Evolutionary conservation across 1,140 invertebrate genomes (phyloP), one percentile per base, ranked within the genome.

Genomic region (Lordiphosa stackelbergi): DNA sequence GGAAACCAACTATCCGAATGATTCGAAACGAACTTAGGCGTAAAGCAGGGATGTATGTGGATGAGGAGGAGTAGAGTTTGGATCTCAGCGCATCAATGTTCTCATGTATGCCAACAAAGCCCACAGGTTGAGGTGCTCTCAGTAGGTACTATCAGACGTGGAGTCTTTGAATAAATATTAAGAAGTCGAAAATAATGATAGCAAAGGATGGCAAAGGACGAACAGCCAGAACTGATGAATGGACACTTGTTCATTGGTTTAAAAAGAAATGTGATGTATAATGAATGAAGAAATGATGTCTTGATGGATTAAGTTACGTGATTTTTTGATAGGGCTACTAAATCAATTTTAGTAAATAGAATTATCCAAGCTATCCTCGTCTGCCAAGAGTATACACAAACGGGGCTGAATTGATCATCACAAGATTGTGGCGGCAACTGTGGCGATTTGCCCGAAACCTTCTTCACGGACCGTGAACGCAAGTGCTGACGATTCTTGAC

Each of bases 401-500:
- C 28, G 54, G 8, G 53, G 35, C n/a, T 73, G 6, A 83, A 37
- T 41, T 73, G 68, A 55, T 85, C 83, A 16, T 86, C 78, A 10
- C 65, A 63, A 11, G 57, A 78, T 6, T 66, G 45, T 12, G 69
- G 31, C 2, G 65, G 48, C 16, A 77, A 24, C 1, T 55, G 49
- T 8, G n/a, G 63, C 6, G 53, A 54, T 8, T 86, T 85, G 1
- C 46, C 36, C 0, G 63, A 34, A 28, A 79, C 83, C 62, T 69
- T 71, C 13, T 85, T 81, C 22, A 58, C 65, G 0, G 75, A 73
- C 2, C 66, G 81, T 0, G 85, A 73, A 9, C 81, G 75, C n/a
- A 73, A 13, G 22, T 86, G 65, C 0, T 53, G 10, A 0, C 70
- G 66, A 63, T 86, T 86, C 36, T 64, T 85, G 0, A 86, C 71